These are phyloP conservation scores for Misgurnus mizolepis DNA, from an alignment of 2,113 vertebrate genomes.

Conservation along the genomic window DNA sequence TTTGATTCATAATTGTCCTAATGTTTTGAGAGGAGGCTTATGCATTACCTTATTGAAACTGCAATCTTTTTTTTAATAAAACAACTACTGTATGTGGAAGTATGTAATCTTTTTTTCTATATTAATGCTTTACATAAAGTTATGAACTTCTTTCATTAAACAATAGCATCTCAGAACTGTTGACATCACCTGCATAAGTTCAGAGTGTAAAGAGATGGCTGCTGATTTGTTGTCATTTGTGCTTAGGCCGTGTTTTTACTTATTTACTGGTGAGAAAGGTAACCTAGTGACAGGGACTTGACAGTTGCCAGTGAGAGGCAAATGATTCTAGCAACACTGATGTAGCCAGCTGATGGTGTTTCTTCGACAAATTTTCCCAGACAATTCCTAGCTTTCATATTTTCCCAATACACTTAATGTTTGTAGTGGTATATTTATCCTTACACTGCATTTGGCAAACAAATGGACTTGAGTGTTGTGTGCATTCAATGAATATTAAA, in stretches of 20 bases:
- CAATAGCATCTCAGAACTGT: neutral
- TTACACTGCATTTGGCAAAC: neutral
- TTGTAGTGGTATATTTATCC: constrained; percentile 8
- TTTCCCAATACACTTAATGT: constrained; percentile 10
- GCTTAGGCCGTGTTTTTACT: neutral
- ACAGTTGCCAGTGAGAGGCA: neutral
- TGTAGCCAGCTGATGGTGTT: neutral
- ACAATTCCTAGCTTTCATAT: neutral
- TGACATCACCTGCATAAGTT: neutral
- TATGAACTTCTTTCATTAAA: neutral
- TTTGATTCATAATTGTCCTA: too few species aligned
- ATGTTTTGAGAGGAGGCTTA: too few species aligned
- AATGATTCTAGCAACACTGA: constrained; percentile 8
- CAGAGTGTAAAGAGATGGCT: neutral
- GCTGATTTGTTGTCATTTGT: neutral
- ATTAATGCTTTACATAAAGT: too few species aligned
- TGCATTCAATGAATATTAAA: too few species aligned
- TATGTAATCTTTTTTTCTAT: too few species aligned
- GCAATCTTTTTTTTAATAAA: too few species aligned
- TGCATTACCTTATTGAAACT: too few species aligned
- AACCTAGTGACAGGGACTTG: constrained; percentile 13
- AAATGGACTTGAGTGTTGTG: too few species aligned
- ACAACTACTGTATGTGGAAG: too few species aligned
- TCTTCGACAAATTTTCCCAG: neutral
- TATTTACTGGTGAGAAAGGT: neutral